Evolutionary conservation across 2,797 vertebrate species (phyloP).

Genomic region (Girardinus metallicus): DNA sequence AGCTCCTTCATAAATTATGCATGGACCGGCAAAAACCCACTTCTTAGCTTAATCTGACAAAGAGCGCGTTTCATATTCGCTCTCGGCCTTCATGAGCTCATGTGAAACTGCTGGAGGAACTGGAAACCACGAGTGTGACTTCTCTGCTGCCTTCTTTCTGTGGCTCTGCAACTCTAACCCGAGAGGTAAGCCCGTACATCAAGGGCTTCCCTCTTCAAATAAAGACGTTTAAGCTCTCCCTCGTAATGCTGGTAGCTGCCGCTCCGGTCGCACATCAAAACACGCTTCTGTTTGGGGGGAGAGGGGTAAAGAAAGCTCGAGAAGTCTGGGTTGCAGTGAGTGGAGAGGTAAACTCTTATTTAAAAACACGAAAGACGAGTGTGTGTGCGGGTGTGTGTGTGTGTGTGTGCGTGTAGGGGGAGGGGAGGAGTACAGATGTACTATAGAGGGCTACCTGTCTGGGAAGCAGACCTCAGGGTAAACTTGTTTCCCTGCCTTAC

Average conservation of each 20-base stretch:
- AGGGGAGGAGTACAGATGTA: conserved; percentile 48
- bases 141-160: conserved; percentile 52
- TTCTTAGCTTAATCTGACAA: conserved; percentile 63
- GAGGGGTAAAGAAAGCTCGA: conserved; percentile 64
- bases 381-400: too few species aligned
- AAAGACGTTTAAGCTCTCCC: conserved; percentile 43
- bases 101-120: conserved; percentile 57
- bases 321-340: conserved; percentile 56
- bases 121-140: conserved; percentile 59
- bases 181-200: conserved; percentile 79
- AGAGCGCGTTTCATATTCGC: conserved; percentile 70
- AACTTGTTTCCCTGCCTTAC: conserved; percentile 82
- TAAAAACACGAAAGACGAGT: conserved; percentile 41
- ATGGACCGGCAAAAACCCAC: conserved; percentile 52
- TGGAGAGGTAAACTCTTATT: conserved; percentile 65
- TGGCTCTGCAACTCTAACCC: conserved; percentile 58
- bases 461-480: conserved; percentile 74
- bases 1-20: conserved; percentile 74
- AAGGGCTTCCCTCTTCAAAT: conserved; percentile 80
- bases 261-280: conserved; percentile 76
- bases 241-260: conserved; percentile 60
- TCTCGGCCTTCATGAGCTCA: conserved; percentile 55
- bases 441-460: conserved; percentile 81
- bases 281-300: conserved; percentile 63
- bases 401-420: neutral